Conservation (phyloP, 2,888 invertebrate species). For the Himalopsyche japonica region DNA sequence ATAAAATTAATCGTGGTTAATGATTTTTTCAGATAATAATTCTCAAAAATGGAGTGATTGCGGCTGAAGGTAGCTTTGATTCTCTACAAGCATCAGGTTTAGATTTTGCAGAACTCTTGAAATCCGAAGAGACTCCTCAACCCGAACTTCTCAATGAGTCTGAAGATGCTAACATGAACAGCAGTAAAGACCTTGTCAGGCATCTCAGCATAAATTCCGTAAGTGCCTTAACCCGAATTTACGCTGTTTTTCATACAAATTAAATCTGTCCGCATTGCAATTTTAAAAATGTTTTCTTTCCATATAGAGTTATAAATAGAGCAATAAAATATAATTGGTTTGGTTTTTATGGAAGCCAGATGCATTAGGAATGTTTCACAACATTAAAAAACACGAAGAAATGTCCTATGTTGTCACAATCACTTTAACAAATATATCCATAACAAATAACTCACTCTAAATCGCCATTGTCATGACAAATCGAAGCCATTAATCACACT, state of each 20-base stretch:
- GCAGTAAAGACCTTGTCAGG: conserved; percentile 55
- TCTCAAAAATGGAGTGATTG: conserved; percentile 61
- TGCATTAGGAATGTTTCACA: no score
- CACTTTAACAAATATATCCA: no score
- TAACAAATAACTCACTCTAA: no score
- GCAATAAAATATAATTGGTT: no score
- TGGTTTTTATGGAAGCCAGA: no score
- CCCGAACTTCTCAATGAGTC: conserved; percentile 42
- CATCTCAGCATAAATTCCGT: conserved; percentile 60
- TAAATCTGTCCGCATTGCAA: no score
- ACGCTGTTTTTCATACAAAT: background rate
- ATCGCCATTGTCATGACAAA: no score
- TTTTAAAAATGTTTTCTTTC: no score
- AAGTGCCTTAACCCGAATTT: conserved; percentile 37
- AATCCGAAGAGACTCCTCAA: conserved; percentile 43
- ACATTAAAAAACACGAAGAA: no score
- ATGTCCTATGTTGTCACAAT: no score
- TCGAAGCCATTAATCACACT: no score
- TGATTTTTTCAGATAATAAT: conserved; percentile 56
- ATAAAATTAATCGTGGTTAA: background rate
- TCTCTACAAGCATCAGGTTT: conserved; percentile 73
- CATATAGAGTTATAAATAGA: no score
- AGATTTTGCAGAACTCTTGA: conserved; percentile 76
- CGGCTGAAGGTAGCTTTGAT: conserved; percentile 70
- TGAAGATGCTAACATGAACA: conserved; percentile 45